A percentile compares a stretch with the other conserved stretches of the same genome.
These are phyloP conservation scores for Spea multiplicata DNA, from an alignment of 2,113 vertebrate species.

Conservation along the genomic window DNA sequence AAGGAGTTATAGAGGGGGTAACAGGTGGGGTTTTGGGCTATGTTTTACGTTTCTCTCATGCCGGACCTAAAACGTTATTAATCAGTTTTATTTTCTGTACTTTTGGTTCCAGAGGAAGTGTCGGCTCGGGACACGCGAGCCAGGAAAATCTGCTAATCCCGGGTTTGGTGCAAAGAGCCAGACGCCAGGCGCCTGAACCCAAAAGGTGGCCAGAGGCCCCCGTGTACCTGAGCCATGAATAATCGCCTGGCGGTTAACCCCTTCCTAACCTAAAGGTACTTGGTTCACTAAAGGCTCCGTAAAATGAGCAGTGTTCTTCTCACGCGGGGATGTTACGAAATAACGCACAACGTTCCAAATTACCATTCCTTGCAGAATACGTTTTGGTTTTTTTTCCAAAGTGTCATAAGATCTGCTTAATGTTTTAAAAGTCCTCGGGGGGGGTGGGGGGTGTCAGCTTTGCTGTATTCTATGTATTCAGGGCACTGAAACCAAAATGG, in stretches of 20 bases:
- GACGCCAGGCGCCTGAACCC: not conserved
- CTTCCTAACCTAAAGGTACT: not conserved
- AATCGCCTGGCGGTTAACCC: not conserved
- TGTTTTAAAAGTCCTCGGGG: not conserved
- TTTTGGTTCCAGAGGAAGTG: constrained; percentile 2
- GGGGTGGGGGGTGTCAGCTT: not conserved
- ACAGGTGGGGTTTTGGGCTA: not conserved
- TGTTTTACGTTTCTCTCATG: not conserved
- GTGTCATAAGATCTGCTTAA: not conserved
- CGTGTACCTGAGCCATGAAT: not conserved
- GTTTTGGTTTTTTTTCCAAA: not conserved
- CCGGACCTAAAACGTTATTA: not conserved
- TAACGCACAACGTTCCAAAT: not conserved
- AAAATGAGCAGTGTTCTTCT: not conserved
- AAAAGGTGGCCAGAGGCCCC: not conserved
- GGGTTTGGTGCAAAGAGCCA: not conserved
- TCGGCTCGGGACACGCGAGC: constrained; percentile 18
- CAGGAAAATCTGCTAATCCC: constrained; percentile 27
- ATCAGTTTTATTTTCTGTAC: constrained; percentile 17
- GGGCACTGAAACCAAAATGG: not conserved
- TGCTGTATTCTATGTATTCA: not conserved
- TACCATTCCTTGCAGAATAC: not conserved
- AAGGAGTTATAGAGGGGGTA: not conserved
- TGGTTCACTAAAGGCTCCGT: too few relatives aligned
- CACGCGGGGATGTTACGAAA: not conserved